Evolutionary conservation across 2,888 invertebrate species (phyloP).

Genomic region (Cantharis rufa): DNA sequence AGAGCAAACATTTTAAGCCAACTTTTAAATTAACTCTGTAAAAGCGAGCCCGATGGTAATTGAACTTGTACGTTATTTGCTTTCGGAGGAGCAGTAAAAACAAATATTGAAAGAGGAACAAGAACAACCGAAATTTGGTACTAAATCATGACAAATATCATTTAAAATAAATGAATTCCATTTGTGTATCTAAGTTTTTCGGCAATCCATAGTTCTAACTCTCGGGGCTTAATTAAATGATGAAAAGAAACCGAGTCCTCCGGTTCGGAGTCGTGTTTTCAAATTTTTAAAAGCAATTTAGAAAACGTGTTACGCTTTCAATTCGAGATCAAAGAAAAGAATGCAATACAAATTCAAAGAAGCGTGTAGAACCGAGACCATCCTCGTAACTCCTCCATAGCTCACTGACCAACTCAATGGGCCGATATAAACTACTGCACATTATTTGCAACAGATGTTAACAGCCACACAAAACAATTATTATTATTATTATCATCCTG

Average conservation of each 20-base stretch:
- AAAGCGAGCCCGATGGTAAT: constrained; percentile 17
- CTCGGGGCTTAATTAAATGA: neutral
- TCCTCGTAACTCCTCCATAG: constrained; percentile 27
- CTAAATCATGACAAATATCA: constrained; percentile 13
- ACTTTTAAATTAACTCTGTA: constrained; percentile 21
- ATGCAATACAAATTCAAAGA: constrained; percentile 9
- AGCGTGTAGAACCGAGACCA: constrained; percentile 15
- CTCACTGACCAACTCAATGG: constrained; percentile 33
- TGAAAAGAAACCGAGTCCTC: neutral
- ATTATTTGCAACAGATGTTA: constrained; percentile 31
- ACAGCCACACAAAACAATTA: constrained; percentile 20
- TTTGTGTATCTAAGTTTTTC: constrained; percentile 3
- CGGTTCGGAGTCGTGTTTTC: neutral
- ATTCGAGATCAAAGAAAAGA: constrained; percentile 15
- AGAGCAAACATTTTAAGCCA: constrained; percentile 17
- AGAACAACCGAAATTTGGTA: constrained; percentile 17
- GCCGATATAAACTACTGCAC: constrained; percentile 18
- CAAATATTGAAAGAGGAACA: constrained; percentile 18
- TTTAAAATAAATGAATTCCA: constrained; percentile 17
- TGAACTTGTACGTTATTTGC: constrained; percentile 20
- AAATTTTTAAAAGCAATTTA: neutral
- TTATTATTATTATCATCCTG: neutral
- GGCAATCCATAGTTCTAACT: neutral
- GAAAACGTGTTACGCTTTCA: neutral
- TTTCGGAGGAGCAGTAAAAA: constrained; percentile 17